Base-by-base conservation (phyloP, 2,797 vertebrate genomes). In the Sciaenops ocellatus region DNA sequence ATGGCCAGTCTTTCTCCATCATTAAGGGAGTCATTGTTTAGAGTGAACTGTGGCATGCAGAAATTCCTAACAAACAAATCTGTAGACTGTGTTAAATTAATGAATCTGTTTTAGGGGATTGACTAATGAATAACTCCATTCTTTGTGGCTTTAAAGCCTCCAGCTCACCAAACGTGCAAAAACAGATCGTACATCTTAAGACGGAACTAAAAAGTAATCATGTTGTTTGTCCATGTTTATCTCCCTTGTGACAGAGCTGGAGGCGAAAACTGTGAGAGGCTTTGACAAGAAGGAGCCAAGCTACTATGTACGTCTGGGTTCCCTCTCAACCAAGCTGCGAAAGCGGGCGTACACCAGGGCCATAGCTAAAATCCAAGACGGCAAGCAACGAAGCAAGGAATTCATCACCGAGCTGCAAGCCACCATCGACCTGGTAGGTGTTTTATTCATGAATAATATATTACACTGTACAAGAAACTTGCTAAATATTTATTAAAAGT, bases 241-340 rank as follows among this genome's bases (percentile, higher is more conserved):
- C 18, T 71, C 20, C 6, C 76, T 80, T 73, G 34, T 85, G 55
- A 73, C 91, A 97, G 97, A 96, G 87, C 93, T 90, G 90, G 96
- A 97, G 91, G 95, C 87, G 10, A 95, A 95, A 83, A 88, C 93
- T 0, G 73, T 93, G 7, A 90, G 95, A 89, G 96, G 95, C 65
- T 97, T 95, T 80, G 95, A 97, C 62, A 28, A 85, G 72, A 93
- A 93, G 55, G 94, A 96, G 78, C 88, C 88, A 52, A 97, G 95
- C 92, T 98, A 96, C 88, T 98, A 96, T 0, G 26, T 97, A 52
- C 95, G 97, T 61, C 86, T 99, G 82, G 97, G 97, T n/a, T 97
- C 95, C 5, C 92, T 99, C n/a, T 98, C 97, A 76, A 92, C 91
- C 60, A 98, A 98, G 85, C 83, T 98, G 51, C 94, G 96, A 6